These are phyloP conservation scores for Benthosema pterotum DNA, from an alignment of 2,797 vertebrate genomes.

Conservation along the genomic window DNA sequence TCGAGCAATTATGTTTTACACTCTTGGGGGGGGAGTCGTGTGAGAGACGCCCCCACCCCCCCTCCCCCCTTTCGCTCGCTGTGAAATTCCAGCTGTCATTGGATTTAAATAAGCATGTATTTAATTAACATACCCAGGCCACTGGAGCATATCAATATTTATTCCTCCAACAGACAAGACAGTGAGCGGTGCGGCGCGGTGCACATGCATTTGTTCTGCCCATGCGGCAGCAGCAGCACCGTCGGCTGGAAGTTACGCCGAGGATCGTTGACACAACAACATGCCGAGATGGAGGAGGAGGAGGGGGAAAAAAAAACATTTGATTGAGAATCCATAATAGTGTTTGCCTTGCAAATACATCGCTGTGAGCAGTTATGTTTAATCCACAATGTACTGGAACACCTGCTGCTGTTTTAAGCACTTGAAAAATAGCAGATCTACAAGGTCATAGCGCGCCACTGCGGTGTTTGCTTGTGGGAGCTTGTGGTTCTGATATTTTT, in stretches of 20 bases:
- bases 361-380: constrained; percentile 32
- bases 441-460: no score
- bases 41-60: no score
- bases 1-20: constrained; percentile 79
- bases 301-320: no score
- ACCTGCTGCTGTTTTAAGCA: no score
- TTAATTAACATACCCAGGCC: constrained; percentile 81
- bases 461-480: no score
- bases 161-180: constrained; percentile 67
- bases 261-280: constrained; percentile 45
- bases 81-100: constrained; percentile 80
- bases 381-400: constrained; percentile 2
- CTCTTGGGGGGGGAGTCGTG: constrained; percentile 66
- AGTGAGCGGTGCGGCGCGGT: constrained; percentile 35
- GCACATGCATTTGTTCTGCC: constrained; percentile 62
- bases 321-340: constrained; percentile 57
- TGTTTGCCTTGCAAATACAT: constrained; percentile 49
- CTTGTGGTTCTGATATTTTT: no score
- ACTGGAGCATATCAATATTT: constrained; percentile 76
- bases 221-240: no score
- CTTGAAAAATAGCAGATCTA: no score
- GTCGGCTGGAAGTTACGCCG: constrained; percentile 50
- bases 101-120: constrained; percentile 82
- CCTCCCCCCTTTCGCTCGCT: constrained; percentile 66
- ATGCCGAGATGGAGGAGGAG: no score